phyloP scores from a whole-genome alignment of 2,797 vertebrate species.

The Helicolenus hilgendorfi region DNA sequence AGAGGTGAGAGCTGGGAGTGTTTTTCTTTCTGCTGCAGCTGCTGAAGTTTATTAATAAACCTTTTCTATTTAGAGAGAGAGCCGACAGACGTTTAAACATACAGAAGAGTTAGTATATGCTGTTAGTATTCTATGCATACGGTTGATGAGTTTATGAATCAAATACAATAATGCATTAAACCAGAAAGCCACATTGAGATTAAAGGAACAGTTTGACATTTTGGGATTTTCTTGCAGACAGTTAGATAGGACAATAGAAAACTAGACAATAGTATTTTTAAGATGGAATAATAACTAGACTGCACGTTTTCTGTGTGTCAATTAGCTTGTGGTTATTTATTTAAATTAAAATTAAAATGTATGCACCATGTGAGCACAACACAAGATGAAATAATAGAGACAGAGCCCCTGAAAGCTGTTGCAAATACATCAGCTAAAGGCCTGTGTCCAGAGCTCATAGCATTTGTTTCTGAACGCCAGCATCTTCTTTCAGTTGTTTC shows the following conservation, averaged over 20 bases:
- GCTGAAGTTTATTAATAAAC: constrained; percentile 43
- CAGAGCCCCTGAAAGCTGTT: too few relatives aligned
- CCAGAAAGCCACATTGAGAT: too few relatives aligned
- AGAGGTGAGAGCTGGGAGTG: neutral
- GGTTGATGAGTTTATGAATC: too few relatives aligned
- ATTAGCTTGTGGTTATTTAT: neutral
- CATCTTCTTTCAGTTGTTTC: too few relatives aligned
- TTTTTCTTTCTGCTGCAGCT: constrained; percentile 18
- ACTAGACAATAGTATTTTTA: neutral
- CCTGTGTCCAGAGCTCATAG: too few relatives aligned
- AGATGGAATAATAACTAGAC: neutral
- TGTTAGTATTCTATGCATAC: too few relatives aligned
- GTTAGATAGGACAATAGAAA: too few relatives aligned
- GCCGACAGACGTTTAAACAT: neutral
- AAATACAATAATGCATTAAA: too few relatives aligned
- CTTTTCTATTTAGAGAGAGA: neutral
- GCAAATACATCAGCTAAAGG: too few relatives aligned
- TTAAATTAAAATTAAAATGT: neutral
- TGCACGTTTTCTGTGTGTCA: neutral
- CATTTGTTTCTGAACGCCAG: too few relatives aligned
- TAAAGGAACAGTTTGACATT: neutral
- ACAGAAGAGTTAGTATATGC: neutral
- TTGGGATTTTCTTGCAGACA: neutral
- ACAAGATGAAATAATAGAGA: too few relatives aligned
- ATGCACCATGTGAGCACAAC: too few relatives aligned